These are phyloP conservation scores for Helicolenus hilgendorfi DNA, from an alignment of 2,797 vertebrate genomes.

Conservation along the genomic window DNA sequence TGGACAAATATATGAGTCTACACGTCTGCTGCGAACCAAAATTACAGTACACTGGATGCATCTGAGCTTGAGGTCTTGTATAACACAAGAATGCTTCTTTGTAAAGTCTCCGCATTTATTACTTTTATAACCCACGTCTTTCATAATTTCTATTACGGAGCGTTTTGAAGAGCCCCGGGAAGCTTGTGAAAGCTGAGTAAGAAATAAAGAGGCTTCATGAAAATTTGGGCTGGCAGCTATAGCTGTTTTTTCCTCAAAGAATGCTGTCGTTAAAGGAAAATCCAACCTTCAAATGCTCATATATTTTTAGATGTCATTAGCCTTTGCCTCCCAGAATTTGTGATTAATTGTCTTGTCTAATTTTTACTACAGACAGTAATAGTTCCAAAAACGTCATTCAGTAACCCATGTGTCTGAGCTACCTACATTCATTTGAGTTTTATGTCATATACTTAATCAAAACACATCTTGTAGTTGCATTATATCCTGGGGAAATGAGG, in stretches of 20 bases:
- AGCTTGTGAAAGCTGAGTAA: slow-evolving; percentile 34
- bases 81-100: slow-evolving; percentile 69
- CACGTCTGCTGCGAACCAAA: slow-evolving; percentile 82
- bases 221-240: background rate
- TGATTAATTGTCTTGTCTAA: background rate
- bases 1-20: slow-evolving; percentile 84
- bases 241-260: slow-evolving; percentile 10
- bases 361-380: background rate
- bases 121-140: slow-evolving; percentile 62
- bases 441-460: background rate
- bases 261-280: slow-evolving; percentile 1
- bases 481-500: background rate
- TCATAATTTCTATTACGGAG: slow-evolving; percentile 52
- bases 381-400: background rate
- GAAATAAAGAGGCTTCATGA: slow-evolving; percentile 9
- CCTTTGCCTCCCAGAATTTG: background rate
- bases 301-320: background rate
- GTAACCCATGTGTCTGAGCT: background rate
- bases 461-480: background rate
- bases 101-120: slow-evolving; percentile 61
- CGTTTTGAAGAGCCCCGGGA: slow-evolving; percentile 36
- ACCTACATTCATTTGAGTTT: background rate
- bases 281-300: background rate
- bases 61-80: slow-evolving; percentile 67
- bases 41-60: slow-evolving; percentile 75